A percentile compares a stretch with the other conserved stretches of the same genome.
These are phyloP conservation scores for Orchestes rusci DNA, from an alignment of 2,888 invertebrate species.

Conservation along the genomic window DNA sequence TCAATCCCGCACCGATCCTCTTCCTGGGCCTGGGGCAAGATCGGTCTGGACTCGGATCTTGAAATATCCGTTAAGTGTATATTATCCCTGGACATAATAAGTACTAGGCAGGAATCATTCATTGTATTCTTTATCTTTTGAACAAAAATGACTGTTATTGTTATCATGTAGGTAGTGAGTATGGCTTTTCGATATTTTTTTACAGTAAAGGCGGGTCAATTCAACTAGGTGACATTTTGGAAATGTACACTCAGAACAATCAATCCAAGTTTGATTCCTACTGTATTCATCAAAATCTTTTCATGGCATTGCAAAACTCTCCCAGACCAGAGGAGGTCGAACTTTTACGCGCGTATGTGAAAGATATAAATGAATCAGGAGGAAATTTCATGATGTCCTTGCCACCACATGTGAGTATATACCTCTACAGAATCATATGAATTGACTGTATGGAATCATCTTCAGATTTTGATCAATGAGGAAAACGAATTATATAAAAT, in stretches of 20 bases:
- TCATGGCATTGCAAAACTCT: conserved; percentile 31
- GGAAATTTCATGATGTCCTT: conserved; percentile 36
- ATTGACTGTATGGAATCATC: neutral
- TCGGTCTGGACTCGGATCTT: no score
- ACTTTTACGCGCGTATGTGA: no score
- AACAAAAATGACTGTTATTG: no score
- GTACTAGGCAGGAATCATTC: no score
- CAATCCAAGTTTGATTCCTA: conserved; percentile 37
- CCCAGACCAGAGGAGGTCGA: conserved; percentile 24
- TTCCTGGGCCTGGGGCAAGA: no score
- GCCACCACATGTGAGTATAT: conserved; percentile 38
- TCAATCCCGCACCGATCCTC: no score
- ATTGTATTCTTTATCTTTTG: no score
- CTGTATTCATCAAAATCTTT: conserved; percentile 44
- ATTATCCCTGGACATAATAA: no score
- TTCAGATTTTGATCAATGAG: conserved; percentile 21
- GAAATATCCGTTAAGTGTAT: no score
- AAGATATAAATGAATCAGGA: no score
- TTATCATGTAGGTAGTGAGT: no score
- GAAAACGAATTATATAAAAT: conserved; percentile 27
- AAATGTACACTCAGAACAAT: conserved; percentile 30
- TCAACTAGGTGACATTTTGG: conserved; percentile 29
- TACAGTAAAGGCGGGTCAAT: conserved; percentile 32
- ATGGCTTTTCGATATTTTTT: conserved; percentile 7
- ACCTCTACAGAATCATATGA: neutral